A percentile compares a stretch with the other conserved stretches of the same genome.
These are phyloP conservation scores for Phodopus roborovskii DNA, from an alignment of 2,113 vertebrate genomes.

Conservation along the genomic window DNA sequence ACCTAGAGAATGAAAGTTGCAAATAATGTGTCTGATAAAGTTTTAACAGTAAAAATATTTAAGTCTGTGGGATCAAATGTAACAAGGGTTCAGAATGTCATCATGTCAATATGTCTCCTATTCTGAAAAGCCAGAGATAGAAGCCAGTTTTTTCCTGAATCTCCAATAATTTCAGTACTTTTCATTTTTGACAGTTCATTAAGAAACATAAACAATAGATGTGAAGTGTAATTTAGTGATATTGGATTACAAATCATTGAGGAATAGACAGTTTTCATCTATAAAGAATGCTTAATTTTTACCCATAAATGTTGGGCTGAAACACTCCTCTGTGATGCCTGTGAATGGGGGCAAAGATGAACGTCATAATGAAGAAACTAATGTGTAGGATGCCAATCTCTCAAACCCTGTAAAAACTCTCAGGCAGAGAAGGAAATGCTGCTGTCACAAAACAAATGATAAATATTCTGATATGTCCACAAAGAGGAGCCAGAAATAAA, in stretches of 20 bases:
- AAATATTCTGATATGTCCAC: slow-evolving; percentile 68
- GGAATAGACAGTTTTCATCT: background rate
- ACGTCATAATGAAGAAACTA: background rate
- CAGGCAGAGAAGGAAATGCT: slow-evolving; percentile 60
- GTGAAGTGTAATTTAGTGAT: slow-evolving; percentile 43
- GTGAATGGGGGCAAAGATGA: background rate
- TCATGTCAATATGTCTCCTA: slow-evolving; percentile 1
- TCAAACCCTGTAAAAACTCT: slow-evolving; percentile 60
- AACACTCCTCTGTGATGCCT: background rate
- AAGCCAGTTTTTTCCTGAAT: background rate
- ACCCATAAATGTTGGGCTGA: background rate
- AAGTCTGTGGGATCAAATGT: background rate
- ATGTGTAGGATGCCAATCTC: slow-evolving; percentile 65
- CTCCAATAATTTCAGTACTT: background rate
- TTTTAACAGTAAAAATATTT: background rate
- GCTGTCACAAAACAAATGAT: slow-evolving; percentile 67
- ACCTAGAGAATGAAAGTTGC: background rate
- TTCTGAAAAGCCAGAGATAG: background rate
- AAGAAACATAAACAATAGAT: slow-evolving; percentile 17
- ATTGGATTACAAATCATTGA: background rate
- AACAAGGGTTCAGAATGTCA: background rate
- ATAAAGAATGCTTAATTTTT: background rate
- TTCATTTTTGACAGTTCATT: slow-evolving; percentile 5
- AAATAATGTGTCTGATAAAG: background rate
- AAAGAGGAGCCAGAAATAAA: slow-evolving; percentile 71